Evolutionary conservation across 1,140 invertebrate species (phyloP), one percentile per base, ranked within the genome.

Genomic region (Calycopis cecrops): DNA sequence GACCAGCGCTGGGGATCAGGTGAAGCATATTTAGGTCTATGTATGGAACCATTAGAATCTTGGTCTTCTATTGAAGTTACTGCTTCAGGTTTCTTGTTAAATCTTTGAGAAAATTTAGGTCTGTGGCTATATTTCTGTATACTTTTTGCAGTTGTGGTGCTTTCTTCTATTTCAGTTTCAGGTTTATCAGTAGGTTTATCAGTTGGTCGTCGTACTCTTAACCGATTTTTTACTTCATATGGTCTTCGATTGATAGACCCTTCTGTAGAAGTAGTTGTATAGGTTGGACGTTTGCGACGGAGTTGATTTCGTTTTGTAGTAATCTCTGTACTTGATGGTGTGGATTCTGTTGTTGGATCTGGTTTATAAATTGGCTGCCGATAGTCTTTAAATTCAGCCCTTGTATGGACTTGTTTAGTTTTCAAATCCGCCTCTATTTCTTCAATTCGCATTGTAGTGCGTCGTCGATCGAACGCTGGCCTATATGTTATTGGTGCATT

Each of bases 1-100:
- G 92, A 93, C 92, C 92, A 93, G 40, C 91, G 89, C 6, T 90
- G 91, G 47, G 91, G 88, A 12, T 85, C 80, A 21, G 74, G 80
- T 59, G 76, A 67, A 1, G 73, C 73, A 42, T 85, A 87, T 66
- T 81, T 85, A 8, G 86, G 85, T 55, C 77, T 77, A 59, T 83
- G 82, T 35, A 88, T 83, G 2, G 87, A 88, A 60, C 77, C 85
- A 65, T 86, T 86, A 0, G 78, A 66, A 28, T 86, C 84, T 72
- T 88, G 87, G 62, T 88, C 87, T 67, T 88, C 84, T 18, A 52
- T 65, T 48, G 72, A 70, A 18, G 79, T 71, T 52, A 80, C 77
- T 18, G 60, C 52, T 60, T 77, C 78, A 14, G 71, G 62, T 69
- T 81, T 80, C 60, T 81, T 81, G 49, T 80, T 82, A 54, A 74